Base-by-base conservation (phyloP, 2,888 invertebrate genomes). In the Pyrochroa serraticornis region DNA sequence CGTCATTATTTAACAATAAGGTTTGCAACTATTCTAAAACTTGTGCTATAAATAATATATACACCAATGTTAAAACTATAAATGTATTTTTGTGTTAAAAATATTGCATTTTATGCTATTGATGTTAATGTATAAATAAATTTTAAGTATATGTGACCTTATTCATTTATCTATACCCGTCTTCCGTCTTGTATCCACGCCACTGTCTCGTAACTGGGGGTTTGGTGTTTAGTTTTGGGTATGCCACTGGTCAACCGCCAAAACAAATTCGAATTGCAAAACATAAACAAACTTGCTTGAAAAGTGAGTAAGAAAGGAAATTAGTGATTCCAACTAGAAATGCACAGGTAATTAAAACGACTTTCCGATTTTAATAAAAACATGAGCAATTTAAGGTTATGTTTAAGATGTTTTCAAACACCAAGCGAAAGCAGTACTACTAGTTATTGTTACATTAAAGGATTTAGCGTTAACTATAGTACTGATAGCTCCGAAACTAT, bases 31-130 rank as follows among this genome's bases (percentile, higher is more conserved):
- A 22, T 22, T 22, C 22, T 22, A 22, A 8, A n/a, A 44, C 30
- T 41, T 44, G 9, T 13, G 22, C 22, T 22, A 22, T 22, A 22
- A 22, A 22, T 3, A 22, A 5, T 22, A 22, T 22, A 22, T 22
- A 22, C 22, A 22, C 22, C 22, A 22, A 22, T 22, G 22, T 22
- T 22, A 22, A 22, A 22, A 22, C 22, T 22, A 22, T 22, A 22
- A 22, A 22, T 22, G 22, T 22, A 22, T 22, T 14, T 46, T 46
- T 22, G 34, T 50, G 50, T 50, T 50, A 10, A 43, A 22, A 49
- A 39, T 14, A 41, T 14, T 42, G 50, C 43, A 50, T 35, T 41
- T 50, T 39, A 49, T 50, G 50, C 43, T 13, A 43, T 50, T 37
- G 50, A 42, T 50, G 50, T 42, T 50, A 43, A 50, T 47, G 38